These are phyloP conservation scores for Porites lutea DNA, from an alignment of 64 coral and sea anemone genomes.

Conservation along the genomic window DNA sequence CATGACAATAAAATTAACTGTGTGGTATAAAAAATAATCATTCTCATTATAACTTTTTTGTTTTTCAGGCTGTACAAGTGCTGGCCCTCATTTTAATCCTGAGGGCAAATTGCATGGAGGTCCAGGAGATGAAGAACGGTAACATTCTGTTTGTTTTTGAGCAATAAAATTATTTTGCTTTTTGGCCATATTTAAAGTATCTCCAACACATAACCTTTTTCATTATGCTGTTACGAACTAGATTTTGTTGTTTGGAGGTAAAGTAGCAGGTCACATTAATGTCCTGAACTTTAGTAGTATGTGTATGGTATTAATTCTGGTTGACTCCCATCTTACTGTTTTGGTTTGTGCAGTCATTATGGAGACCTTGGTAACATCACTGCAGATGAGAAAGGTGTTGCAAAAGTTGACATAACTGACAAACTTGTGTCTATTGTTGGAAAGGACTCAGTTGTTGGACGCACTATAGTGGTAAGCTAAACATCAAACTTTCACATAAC, in stretches of 20 bases:
- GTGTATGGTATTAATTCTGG: not conserved
- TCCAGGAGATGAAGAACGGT: conserved; percentile 59
- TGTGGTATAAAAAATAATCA: too few relatives aligned
- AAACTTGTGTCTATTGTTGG: conserved; percentile 64
- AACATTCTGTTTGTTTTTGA: too few relatives aligned
- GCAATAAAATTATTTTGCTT: too few relatives aligned
- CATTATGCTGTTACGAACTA: too few relatives aligned
- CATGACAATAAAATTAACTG: too few relatives aligned
- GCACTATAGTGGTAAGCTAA: conserved; percentile 75
- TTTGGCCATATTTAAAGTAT: too few relatives aligned
- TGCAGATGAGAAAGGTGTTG: conserved; percentile 48
- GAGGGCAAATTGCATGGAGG: conserved; percentile 60
- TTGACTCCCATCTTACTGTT: not conserved
- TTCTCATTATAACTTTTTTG: not conserved
- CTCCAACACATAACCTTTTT: too few relatives aligned
- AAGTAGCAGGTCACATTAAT: too few relatives aligned
- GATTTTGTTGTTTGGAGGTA: too few relatives aligned
- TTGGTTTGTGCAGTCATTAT: conserved; percentile 48
- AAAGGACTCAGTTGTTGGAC: conserved; percentile 75
- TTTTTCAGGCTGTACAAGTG: conserved; percentile 60
- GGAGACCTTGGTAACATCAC: conserved; percentile 82
- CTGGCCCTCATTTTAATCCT: conserved; percentile 74
- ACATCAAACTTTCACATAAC: not conserved
- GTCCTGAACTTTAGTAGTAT: not conserved
- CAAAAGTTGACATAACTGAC: conserved; percentile 75